A percentile compares a stretch with the other conserved stretches of the same genome.
Conservation (phyloP, 2,797 vertebrate species). For the Euthynnus affinis region DNA sequence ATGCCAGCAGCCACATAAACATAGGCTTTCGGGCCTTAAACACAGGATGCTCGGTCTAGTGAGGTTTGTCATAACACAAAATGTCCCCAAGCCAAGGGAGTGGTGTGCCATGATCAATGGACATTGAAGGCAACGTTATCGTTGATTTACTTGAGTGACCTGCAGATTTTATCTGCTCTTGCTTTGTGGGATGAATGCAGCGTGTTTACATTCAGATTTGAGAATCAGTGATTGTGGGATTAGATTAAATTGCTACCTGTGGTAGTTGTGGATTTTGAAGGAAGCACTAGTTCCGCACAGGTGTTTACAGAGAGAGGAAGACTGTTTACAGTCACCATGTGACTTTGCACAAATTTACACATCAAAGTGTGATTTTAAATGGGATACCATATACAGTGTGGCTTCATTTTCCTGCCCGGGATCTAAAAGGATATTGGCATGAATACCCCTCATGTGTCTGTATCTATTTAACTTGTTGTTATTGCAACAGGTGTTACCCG, state of each 20-base stretch:
- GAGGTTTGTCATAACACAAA: constrained; percentile 77
- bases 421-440: constrained; percentile 74
- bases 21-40: constrained; percentile 75
- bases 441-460: constrained; percentile 77
- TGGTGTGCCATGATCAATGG: constrained; percentile 73
- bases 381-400: constrained; percentile 54
- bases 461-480: constrained; percentile 79
- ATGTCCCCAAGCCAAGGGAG: constrained; percentile 72
- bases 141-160: constrained; percentile 59
- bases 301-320: constrained; percentile 45
- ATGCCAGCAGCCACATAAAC: constrained; percentile 77
- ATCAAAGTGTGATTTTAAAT: constrained; percentile 72
- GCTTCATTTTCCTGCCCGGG: constrained; percentile 58
- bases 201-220: constrained; percentile 51
- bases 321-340: constrained; percentile 48
- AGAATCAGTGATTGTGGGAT: constrained; percentile 58
- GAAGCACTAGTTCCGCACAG: constrained; percentile 23
- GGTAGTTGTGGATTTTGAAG: constrained; percentile 44
- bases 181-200: constrained; percentile 54
- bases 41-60: constrained; percentile 70
- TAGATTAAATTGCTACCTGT: constrained; percentile 63
- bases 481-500: constrained; percentile 81
- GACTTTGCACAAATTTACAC: constrained; percentile 71
- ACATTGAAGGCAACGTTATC: constrained; percentile 63
- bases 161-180: constrained; percentile 49